Percentiles rank a stretch among this genome's conserved stretches.
Conservation (phyloP, 2,797 vertebrate species). For the Salarias fasciatus region DNA sequence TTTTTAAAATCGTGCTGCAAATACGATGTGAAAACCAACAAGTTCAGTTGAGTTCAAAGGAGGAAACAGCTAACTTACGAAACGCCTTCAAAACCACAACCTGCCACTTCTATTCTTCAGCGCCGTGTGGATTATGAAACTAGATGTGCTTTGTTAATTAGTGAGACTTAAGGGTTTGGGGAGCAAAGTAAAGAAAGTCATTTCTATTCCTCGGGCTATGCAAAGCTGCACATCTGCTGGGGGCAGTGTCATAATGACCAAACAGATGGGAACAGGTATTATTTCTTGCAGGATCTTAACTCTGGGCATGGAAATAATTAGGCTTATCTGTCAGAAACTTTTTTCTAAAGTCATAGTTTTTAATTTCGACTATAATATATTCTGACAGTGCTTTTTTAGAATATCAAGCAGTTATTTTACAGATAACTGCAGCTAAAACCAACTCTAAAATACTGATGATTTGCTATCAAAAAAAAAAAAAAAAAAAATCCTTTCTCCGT, state of each 20-base stretch:
- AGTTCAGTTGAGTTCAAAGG: not conserved
- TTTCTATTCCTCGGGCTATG: not conserved
- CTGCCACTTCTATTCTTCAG: too few relatives aligned
- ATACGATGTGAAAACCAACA: too few relatives aligned
- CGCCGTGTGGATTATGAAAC: too few relatives aligned
- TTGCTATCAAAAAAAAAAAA: not conserved
- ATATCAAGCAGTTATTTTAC: too few relatives aligned
- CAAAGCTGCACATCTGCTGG: not conserved
- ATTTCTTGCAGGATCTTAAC: not conserved
- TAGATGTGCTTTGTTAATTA: not conserved
- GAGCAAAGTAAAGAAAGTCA: not conserved
- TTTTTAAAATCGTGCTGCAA: too few relatives aligned
- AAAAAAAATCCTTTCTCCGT: not conserved
- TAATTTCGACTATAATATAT: too few relatives aligned
- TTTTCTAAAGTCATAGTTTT: too few relatives aligned
- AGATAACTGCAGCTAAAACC: not conserved
- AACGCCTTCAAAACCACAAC: too few relatives aligned
- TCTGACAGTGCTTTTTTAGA: too few relatives aligned
- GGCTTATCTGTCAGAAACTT: not conserved
- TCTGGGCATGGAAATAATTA: not conserved
- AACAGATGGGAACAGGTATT: not conserved
- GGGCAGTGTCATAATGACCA: not conserved
- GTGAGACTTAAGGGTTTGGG: not conserved
- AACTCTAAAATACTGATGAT: too few relatives aligned
- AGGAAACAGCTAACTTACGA: not conserved